Conservation (phyloP, 2,113 vertebrate species). For the Onychostoma macrolepis region DNA sequence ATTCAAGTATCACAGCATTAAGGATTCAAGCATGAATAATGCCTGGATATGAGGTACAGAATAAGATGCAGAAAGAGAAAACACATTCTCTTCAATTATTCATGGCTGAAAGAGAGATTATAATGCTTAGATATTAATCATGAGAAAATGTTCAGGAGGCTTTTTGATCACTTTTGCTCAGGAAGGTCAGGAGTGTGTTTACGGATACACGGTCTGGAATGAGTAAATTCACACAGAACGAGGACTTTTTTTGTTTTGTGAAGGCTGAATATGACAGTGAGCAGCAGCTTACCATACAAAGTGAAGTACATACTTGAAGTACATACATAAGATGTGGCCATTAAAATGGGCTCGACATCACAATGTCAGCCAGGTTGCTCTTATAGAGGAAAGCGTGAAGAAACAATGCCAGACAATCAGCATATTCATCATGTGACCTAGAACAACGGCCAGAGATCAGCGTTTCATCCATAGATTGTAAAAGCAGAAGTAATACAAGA, state of each 20-base stretch:
- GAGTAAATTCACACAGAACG: not conserved
- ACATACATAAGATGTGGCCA: not conserved
- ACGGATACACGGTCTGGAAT: not conserved
- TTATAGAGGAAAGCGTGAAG: not conserved
- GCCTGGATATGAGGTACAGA: slow-evolving; percentile 19
- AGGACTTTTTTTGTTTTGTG: not conserved
- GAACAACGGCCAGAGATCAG: not conserved
- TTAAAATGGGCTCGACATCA: not conserved
- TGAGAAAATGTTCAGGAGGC: not conserved
- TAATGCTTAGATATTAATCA: slow-evolving; percentile 8
- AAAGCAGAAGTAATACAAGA: not conserved
- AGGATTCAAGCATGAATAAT: slow-evolving; percentile 37
- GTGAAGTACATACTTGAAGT: not conserved
- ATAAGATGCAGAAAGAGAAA: slow-evolving; percentile 6
- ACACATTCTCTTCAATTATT: slow-evolving; percentile 15
- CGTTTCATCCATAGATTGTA: not conserved
- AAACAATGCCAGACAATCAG: not conserved
- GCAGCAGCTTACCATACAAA: not conserved
- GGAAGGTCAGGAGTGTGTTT: slow-evolving; percentile 16
- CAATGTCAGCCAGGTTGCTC: not conserved
- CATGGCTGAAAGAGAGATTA: slow-evolving; percentile 9
- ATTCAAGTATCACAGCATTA: slow-evolving; percentile 46
- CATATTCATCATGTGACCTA: not conserved
- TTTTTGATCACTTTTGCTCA: not conserved
- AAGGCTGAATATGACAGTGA: not conserved